Percentiles rank a stretch among this genome's conserved stretches.
These are phyloP conservation scores for Oscheius sp. DNA, from an alignment of 2,888 invertebrate genomes.

Conservation along the genomic window DNA sequence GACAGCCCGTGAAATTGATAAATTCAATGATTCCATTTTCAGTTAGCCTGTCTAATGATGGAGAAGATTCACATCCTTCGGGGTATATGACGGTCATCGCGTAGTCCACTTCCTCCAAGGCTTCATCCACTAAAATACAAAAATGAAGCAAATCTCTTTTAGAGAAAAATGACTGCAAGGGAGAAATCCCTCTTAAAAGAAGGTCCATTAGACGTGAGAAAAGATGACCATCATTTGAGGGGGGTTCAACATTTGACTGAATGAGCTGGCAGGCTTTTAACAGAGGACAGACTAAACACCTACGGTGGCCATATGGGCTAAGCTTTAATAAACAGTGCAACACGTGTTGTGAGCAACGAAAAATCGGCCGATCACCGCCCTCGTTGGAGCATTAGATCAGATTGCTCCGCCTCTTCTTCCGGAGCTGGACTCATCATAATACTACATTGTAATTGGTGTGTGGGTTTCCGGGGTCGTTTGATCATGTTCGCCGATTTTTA, in stretches of 20 bases:
- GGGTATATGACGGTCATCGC: constrained; percentile 46
- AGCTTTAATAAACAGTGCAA: constrained; percentile 32
- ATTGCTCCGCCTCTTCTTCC: constrained; percentile 18
- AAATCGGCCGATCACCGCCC: constrained; percentile 33
- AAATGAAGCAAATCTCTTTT: neutral
- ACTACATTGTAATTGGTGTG: too few relatives aligned
- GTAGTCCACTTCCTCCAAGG: constrained; percentile 20
- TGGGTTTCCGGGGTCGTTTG: too few relatives aligned
- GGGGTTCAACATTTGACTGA: neutral
- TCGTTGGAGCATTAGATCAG: constrained; percentile 17
- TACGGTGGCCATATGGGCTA: constrained; percentile 32
- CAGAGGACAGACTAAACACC: constrained; percentile 30
- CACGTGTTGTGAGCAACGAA: constrained; percentile 24
- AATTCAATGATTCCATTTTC: constrained; percentile 35
- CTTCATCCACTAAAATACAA: constrained; percentile 29
- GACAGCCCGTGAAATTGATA: constrained; percentile 37
- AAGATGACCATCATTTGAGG: neutral
- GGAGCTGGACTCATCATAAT: neutral
- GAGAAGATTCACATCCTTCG: constrained; percentile 43
- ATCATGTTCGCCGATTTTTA: too few relatives aligned
- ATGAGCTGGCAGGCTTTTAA: constrained; percentile 13
- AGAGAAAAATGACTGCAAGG: neutral
- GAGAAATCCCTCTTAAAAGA: neutral
- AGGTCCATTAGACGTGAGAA: neutral
- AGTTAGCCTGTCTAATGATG: constrained; percentile 28